phyloP scores from a whole-genome alignment of 2,888 invertebrate species.

The Clusia tigrina region DNA sequence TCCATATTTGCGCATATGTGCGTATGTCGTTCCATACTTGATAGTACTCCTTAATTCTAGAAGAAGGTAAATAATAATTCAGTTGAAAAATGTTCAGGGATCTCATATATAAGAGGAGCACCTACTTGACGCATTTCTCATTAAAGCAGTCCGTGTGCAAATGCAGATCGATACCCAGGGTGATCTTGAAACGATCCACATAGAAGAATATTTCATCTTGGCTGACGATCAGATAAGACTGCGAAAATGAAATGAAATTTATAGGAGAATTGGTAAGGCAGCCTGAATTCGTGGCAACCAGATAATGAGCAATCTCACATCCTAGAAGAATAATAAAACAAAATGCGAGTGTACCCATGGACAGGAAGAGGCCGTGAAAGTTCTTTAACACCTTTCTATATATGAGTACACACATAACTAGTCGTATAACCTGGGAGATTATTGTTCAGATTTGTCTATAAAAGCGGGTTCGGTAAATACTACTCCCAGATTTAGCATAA shows the following conservation, averaged over 20 bases:
- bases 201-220: constrained; percentile 74
- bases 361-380: too few relatives aligned
- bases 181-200: constrained; percentile 73
- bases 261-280: not conserved
- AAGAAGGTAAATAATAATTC: constrained; percentile 37
- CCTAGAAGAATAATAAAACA: too few relatives aligned
- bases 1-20: constrained; percentile 71
- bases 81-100: not conserved
- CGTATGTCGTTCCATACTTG: constrained; percentile 76
- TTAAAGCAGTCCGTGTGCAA: constrained; percentile 70
- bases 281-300: too few relatives aligned
- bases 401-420: too few relatives aligned
- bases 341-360: too few relatives aligned
- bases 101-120: constrained; percentile 24
- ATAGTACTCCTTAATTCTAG: constrained; percentile 75
- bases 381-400: too few relatives aligned
- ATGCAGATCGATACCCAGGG: constrained; percentile 67
- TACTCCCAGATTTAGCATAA: too few relatives aligned
- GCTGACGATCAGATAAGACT: constrained; percentile 78
- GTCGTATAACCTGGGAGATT: too few relatives aligned
- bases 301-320: too few relatives aligned
- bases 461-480: too few relatives aligned
- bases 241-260: constrained; percentile 62
- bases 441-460: too few relatives aligned
- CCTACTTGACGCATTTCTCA: constrained; percentile 72